A percentile compares a stretch with the other conserved stretches of the same genome.
Evolutionary conservation across 2,113 vertebrate genomes (phyloP).

Genomic region (Calonectris borealis): DNA sequence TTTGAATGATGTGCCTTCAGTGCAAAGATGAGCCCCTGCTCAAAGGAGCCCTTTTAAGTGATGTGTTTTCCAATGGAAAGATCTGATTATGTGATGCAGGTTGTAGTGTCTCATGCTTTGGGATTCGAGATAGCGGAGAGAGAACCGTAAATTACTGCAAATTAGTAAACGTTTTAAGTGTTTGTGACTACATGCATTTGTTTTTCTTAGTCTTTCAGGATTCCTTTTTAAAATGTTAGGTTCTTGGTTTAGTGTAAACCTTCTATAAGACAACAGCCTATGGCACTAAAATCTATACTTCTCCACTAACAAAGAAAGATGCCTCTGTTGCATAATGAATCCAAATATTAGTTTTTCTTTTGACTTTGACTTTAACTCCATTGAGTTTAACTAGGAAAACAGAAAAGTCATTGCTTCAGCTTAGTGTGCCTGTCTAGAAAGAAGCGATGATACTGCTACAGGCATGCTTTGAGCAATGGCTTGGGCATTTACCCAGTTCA

Average conservation of each 20-base stretch:
- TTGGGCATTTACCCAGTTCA: conserved; percentile 60
- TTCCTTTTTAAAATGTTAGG: background rate
- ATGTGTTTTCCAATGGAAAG: background rate
- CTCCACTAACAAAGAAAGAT: background rate
- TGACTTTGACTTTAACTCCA: conserved; percentile 60
- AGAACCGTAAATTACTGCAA: background rate
- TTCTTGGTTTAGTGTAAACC: background rate
- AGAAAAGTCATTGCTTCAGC: conserved; percentile 46
- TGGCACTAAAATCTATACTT: background rate
- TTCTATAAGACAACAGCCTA: background rate
- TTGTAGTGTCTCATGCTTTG: background rate
- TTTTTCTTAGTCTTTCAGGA: background rate
- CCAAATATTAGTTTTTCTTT: conserved; percentile 44
- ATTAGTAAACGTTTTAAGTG: background rate
- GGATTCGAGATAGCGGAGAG: background rate
- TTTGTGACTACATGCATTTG: background rate
- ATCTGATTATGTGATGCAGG: background rate
- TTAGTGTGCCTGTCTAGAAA: background rate
- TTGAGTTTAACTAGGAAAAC: conserved; percentile 51
- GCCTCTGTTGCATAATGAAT: conserved; percentile 27
- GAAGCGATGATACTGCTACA: conserved; percentile 27
- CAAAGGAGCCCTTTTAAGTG: background rate
- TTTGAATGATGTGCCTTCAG: background rate
- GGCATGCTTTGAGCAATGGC: conserved; percentile 66
- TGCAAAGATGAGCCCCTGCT: background rate